Percentiles rank a stretch among this genome's conserved stretches.
Conservation (phyloP, 2,888 invertebrate genomes). For the Nebria salina region DNA sequence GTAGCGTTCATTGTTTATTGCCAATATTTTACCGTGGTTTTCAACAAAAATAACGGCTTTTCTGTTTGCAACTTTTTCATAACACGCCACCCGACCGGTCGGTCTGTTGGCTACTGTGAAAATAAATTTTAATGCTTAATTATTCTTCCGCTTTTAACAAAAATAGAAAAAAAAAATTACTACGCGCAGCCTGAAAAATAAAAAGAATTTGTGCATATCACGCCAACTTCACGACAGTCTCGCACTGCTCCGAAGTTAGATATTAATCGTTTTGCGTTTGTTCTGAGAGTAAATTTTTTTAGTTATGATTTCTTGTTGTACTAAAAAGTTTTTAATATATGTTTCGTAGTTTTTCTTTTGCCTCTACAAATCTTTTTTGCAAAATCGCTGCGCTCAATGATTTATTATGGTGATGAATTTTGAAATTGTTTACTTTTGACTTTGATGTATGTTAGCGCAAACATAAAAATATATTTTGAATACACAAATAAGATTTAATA, state of each 20-base stretch:
- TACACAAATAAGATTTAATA: no score
- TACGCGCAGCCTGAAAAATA: conserved; percentile 10
- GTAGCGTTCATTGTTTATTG: conserved; percentile 41
- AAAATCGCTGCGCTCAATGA: conserved; percentile 6
- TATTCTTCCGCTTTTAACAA: conserved; percentile 25
- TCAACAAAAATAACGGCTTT: conserved; percentile 33
- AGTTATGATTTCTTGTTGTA: background rate
- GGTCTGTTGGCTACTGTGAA: conserved; percentile 22
- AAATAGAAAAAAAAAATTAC: conserved; percentile 11
- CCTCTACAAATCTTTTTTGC: conserved; percentile 4
- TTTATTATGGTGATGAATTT: conserved; percentile 12
- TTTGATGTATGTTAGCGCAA: background rate
- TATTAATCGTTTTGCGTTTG: conserved; percentile 32
- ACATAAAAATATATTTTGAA: background rate
- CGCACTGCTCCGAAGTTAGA: conserved; percentile 26
- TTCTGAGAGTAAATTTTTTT: background rate
- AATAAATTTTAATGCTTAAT: conserved; percentile 45
- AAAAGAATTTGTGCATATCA: conserved; percentile 37
- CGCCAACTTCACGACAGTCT: conserved; percentile 31
- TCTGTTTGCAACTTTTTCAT: conserved; percentile 9
- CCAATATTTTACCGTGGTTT: conserved; percentile 42
- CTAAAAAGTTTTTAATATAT: conserved; percentile 17
- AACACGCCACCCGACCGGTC: conserved; percentile 23
- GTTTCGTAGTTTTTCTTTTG: conserved; percentile 11
- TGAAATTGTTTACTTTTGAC: conserved; percentile 14